Evolutionary conservation across 2,888 invertebrate species (phyloP).

Genomic region (Anthophora plumipes): DNA sequence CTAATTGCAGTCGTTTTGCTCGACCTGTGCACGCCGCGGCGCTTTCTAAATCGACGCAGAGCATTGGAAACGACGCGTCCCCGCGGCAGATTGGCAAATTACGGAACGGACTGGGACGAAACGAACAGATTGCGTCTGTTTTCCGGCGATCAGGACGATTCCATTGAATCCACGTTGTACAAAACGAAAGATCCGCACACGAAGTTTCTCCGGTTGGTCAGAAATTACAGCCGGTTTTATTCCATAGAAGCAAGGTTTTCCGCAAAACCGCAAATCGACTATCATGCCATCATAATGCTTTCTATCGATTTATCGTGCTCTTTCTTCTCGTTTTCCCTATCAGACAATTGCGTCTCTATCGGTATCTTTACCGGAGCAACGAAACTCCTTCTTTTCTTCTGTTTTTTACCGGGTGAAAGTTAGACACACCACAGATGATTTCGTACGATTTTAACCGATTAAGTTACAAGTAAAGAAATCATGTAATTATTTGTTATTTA

Average conservation of each 20-base stretch:
- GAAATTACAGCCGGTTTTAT: conserved; percentile 15
- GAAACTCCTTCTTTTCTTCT: neutral
- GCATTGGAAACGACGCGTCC: conserved; percentile 37
- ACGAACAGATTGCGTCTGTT: conserved; percentile 10
- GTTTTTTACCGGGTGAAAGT: conserved; percentile 63
- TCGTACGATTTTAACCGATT: conserved; percentile 30
- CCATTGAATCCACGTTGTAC: neutral
- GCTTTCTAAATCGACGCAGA: conserved; percentile 54
- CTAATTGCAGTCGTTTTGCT: conserved; percentile 65
- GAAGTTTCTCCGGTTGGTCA: conserved; percentile 12
- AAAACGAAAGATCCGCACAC: neutral
- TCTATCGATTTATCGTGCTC: conserved; percentile 33
- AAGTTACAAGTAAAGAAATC: no score
- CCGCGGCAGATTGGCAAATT: conserved; percentile 46
- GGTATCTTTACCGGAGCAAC: conserved; percentile 43
- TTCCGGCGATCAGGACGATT: neutral
- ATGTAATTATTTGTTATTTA: no score
- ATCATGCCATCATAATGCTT: conserved; percentile 49
- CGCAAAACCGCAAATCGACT: conserved; percentile 32
- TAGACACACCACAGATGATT: conserved; percentile 6
- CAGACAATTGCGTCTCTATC: conserved; percentile 49
- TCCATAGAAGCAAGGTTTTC: conserved; percentile 32
- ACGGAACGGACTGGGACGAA: conserved; percentile 13
- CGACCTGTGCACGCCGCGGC: conserved; percentile 23
- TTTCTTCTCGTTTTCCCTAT: conserved; percentile 31